A percentile compares a stretch with the other conserved stretches of the same genome.
Conservation (phyloP, 1,140 invertebrate genomes). For the Thaumetopoea pityocampa region DNA sequence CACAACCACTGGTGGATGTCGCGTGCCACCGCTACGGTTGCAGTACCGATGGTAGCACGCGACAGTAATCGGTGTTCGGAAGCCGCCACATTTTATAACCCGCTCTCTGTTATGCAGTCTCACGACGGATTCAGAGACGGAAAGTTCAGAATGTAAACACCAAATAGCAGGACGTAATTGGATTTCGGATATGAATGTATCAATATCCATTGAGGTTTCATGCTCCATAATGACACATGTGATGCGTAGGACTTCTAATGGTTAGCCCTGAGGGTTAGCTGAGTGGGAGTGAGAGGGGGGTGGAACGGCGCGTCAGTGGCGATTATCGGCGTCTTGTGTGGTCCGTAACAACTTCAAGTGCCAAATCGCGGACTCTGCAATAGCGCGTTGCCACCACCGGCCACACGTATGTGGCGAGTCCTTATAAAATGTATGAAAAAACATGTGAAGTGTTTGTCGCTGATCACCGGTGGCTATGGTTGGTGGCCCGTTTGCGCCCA, state of each 20-base stretch:
- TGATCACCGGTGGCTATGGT: too few species aligned
- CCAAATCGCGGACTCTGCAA: too few species aligned
- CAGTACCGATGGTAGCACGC: neutral
- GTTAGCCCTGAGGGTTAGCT: too few species aligned
- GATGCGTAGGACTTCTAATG: conserved; percentile 1
- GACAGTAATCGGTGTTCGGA: conserved; percentile 16
- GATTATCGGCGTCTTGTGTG: too few species aligned
- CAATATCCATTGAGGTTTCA: conserved; percentile 1
- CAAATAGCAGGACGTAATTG: conserved; percentile 1
- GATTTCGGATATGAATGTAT: conserved; percentile 1
- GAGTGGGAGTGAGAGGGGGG: too few species aligned
- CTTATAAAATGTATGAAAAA: too few species aligned
- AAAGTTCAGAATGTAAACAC: conserved; percentile 4
- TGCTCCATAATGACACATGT: neutral
- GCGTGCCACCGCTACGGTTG: neutral
- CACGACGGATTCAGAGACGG: conserved; percentile 10
- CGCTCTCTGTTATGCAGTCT: conserved; percentile 6
- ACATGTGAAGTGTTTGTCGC: too few species aligned
- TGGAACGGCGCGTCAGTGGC: too few species aligned
- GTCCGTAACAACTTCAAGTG: too few species aligned
- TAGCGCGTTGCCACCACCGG: too few species aligned
- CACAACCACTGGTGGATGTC: neutral
- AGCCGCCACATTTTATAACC: conserved; percentile 18
- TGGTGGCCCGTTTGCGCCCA: too few species aligned
- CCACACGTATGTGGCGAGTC: too few species aligned